Base-by-base conservation (phyloP, 2,888 invertebrate species). In the Bhutanitis thaidina region DNA sequence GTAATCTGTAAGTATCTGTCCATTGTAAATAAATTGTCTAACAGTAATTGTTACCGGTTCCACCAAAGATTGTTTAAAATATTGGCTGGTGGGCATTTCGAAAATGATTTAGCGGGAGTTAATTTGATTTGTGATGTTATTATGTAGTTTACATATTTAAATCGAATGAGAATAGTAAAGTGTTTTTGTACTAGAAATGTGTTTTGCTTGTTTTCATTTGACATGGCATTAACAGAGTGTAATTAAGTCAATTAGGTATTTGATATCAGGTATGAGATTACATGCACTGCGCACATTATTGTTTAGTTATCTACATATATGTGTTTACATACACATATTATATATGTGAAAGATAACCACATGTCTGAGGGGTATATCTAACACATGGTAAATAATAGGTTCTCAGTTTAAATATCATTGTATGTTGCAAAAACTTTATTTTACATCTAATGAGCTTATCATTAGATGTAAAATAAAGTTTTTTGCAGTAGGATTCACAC, bases 221-320 rank as follows among this genome's bases (percentile, higher is more conserved):
- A 13, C n/a, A n/a, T 27, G 14, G 12, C n/a, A n/a, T 30, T 36
- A 7, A 32, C 30, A 39, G 25, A 47, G n/a, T 32, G 25, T 12
- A 14, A 46, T 20, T 45, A 30, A 40, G 16, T 30, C 30, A 13
- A 29, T 36, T 7, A 36, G 30, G 40, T 30, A 51, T 45, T 40
- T 51, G 36, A 45, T 51, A 51, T 46, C 32, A 34, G 39, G 40
- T 35, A 44, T 44, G 45, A 35, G 44, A 35, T 41, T 40, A 51
- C 34, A 20, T 34, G 35, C 32, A 39, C n/a, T 25, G 38, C 12
- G n/a, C 13, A 9, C 29, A 29, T 40, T 40, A 1, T 29, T 12
- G 1, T 12, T 12, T 34, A 20, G 5, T 5, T 12, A 34, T 34
- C 12, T 34, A 34, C 12, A 7, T 30, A 20, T 3, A 20, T 20